phyloP scores from a whole-genome alignment of 2,797 vertebrate species.

The Pangasius mekongensis region DNA sequence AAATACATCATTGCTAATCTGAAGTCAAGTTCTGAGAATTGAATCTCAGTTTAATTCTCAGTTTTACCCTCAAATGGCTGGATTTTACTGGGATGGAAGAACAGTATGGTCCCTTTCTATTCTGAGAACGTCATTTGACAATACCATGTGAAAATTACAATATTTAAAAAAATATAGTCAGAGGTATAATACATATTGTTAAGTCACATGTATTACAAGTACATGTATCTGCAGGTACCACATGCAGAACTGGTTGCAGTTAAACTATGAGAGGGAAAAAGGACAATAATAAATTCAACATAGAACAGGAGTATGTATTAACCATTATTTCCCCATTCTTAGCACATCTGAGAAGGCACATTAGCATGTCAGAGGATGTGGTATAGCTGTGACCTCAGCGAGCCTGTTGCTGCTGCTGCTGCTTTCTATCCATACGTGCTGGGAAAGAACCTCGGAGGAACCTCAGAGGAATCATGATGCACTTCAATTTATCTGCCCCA shows the following conservation, averaged over 20 bases:
- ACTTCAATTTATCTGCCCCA: conserved; percentile 73
- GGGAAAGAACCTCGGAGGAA: conserved; percentile 70
- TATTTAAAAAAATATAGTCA: neutral
- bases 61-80: neutral
- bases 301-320: neutral
- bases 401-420: conserved; percentile 80
- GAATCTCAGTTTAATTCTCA: neutral
- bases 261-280: neutral
- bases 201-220: neutral
- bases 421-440: conserved; percentile 72
- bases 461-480: conserved; percentile 69
- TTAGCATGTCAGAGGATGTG: conserved; percentile 9
- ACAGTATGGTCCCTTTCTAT: neutral
- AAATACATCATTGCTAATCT: conserved; percentile 11
- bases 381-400: conserved; percentile 62
- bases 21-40: neutral
- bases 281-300: neutral
- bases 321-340: neutral
- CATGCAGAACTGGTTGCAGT: neutral
- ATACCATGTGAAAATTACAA: neutral
- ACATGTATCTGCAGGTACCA: neutral
- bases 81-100: conserved; percentile 1
- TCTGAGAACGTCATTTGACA: neutral
- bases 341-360: conserved; percentile 22
- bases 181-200: neutral